These are phyloP conservation scores for Microtus oregoni DNA, from an alignment of 2,113 vertebrate genomes.

Conservation along the genomic window DNA sequence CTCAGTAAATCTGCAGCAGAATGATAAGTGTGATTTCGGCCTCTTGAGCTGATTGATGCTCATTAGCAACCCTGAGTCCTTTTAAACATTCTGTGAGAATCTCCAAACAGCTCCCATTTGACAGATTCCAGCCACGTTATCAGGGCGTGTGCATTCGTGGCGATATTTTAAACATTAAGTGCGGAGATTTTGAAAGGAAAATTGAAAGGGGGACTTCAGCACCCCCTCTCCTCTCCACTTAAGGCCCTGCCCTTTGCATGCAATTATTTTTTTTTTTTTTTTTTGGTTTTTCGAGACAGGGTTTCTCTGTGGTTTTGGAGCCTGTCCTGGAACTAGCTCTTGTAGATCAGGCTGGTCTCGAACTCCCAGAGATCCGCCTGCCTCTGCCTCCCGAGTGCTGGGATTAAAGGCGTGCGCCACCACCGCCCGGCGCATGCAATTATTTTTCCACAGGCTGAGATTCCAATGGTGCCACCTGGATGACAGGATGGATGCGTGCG, in stretches of 20 bases:
- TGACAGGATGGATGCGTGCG: not conserved
- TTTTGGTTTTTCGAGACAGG: too few species aligned
- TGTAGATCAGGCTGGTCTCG: too few species aligned
- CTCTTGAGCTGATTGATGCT: constrained; percentile 22
- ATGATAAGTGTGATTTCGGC: constrained; percentile 27
- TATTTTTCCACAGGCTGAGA: constrained; percentile 36
- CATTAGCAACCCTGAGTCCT: constrained; percentile 14
- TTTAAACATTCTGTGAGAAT: constrained; percentile 55
- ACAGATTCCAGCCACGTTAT: constrained; percentile 17
- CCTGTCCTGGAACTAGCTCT: too few species aligned
- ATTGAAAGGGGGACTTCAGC: constrained; percentile 53
- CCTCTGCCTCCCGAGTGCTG: too few species aligned
- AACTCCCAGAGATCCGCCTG: too few species aligned
- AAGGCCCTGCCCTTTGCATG: constrained; percentile 31
- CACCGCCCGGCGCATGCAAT: too few species aligned
- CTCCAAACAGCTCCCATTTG: constrained; percentile 44
- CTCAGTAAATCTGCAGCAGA: constrained; percentile 30
- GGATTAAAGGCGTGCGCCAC: too few species aligned
- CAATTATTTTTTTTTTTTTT: constrained; percentile 54
- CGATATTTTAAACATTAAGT: constrained; percentile 56
- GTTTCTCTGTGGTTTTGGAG: too few species aligned
- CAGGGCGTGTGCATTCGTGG: constrained; percentile 5
- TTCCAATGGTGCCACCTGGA: not conserved
- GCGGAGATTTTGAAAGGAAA: constrained; percentile 67
- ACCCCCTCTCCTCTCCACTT: not conserved